Conservation (phyloP, 2,888 invertebrate genomes). For the Formica aserva region DNA sequence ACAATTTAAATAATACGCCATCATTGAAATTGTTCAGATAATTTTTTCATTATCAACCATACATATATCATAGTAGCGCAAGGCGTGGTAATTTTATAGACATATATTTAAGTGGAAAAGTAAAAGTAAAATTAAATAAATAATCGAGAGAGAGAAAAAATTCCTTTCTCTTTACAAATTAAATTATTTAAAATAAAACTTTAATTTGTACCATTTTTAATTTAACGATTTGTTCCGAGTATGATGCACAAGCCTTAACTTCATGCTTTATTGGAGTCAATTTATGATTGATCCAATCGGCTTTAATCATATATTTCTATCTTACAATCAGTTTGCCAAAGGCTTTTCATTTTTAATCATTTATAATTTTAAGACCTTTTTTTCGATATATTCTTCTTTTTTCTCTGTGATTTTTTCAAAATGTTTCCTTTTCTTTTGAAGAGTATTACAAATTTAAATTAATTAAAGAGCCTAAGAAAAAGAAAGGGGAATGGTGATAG, state of each 20-base stretch:
- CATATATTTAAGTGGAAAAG: neutral
- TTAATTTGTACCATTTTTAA: constrained; percentile 2
- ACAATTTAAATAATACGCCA: constrained; percentile 17
- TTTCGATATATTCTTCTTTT: neutral
- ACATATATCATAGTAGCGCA: neutral
- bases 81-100: neutral
- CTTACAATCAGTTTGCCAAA: neutral
- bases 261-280: neutral
- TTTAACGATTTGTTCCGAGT: neutral
- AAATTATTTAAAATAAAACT: neutral
- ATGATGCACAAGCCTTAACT: neutral
- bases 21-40: neutral
- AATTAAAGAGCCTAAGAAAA: neutral
- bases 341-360: neutral
- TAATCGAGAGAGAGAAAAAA: neutral
- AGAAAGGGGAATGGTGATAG: neutral
- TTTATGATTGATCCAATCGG: constrained; percentile 9
- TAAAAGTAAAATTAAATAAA: neutral
- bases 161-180: neutral
- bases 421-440: neutral
- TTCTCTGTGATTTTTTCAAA: neutral
- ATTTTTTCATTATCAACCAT: neutral
- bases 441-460: neutral
- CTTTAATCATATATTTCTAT: neutral
- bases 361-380: neutral